phyloP scores from a whole-genome alignment of 1,140 invertebrate species.

The Rhagoletis pomonella region DNA sequence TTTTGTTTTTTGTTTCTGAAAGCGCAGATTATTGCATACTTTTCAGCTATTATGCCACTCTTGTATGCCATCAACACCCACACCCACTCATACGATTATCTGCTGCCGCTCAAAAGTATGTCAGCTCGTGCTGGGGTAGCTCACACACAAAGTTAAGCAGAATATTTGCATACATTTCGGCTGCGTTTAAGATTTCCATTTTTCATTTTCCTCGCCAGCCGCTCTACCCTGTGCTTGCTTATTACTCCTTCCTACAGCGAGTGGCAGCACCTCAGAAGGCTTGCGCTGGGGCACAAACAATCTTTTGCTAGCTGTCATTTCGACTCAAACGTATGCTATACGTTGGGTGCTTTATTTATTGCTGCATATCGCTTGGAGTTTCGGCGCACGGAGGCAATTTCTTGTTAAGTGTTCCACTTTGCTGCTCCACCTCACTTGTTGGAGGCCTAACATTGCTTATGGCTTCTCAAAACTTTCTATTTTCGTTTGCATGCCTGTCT shows the following conservation, averaged over 20 bases:
- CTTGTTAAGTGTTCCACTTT: conserved; percentile 11
- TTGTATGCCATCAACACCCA: not conserved
- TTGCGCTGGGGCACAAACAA: not conserved
- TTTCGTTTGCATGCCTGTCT: not conserved
- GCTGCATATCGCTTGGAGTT: not conserved
- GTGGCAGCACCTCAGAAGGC: too few relatives aligned
- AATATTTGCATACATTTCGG: conserved; percentile 34
- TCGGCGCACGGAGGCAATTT: not conserved
- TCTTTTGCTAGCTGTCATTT: conserved; percentile 33
- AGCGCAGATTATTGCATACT: conserved; percentile 44
- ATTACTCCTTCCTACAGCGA: not conserved
- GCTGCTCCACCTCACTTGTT: not conserved
- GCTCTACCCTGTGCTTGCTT: not conserved
- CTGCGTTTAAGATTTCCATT: conserved; percentile 31
- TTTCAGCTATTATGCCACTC: conserved; percentile 28
- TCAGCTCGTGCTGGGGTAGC: not conserved
- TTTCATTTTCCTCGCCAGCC: not conserved
- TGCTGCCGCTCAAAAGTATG: conserved; percentile 16
- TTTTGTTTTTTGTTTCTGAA: not conserved
- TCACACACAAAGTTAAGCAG: not conserved
- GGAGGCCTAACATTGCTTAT: not conserved
- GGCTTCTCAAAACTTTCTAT: too few relatives aligned
- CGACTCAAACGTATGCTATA: conserved; percentile 8
- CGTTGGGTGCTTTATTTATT: conserved; percentile 7
- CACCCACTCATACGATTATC: not conserved